These are phyloP conservation scores for Dendrocincla fuliginosa DNA, from an alignment of 2,797 vertebrate species.

Conservation along the genomic window DNA sequence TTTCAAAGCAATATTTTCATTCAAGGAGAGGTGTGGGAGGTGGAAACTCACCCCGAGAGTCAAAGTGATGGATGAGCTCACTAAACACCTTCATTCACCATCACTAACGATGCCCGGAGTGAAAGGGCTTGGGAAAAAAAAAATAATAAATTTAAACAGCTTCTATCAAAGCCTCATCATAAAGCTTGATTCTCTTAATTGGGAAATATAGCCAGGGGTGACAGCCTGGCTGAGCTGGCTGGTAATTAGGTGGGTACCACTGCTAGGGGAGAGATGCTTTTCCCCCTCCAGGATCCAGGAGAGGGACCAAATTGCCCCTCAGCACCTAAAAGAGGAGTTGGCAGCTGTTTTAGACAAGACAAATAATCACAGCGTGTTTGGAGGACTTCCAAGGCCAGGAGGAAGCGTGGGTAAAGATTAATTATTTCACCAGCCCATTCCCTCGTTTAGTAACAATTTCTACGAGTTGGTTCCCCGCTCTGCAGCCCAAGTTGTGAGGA, in stretches of 20 bases:
- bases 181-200: neutral
- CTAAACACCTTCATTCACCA: neutral
- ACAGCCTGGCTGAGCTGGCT: neutral
- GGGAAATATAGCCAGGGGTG: neutral
- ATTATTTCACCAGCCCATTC: neutral
- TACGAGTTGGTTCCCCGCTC: neutral
- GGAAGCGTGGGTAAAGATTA: neutral
- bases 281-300: neutral
- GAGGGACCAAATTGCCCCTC: neutral
- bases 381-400: neutral
- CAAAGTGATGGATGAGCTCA: slow-evolving; percentile 7
- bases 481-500: neutral
- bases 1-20: neutral
- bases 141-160: neutral
- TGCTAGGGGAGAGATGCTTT: neutral
- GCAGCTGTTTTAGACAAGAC: neutral
- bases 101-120: neutral
- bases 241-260: neutral
- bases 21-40: neutral
- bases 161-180: neutral
- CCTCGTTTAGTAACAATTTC: slow-evolving; percentile 1
- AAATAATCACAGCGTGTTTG: neutral
- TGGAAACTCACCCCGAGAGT: neutral
- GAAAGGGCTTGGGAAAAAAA: neutral
- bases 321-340: neutral